Evolutionary conservation across 2,797 vertebrate species (phyloP), one percentile per base, ranked within the genome.

Genomic region (Malacoraja senta): DNA sequence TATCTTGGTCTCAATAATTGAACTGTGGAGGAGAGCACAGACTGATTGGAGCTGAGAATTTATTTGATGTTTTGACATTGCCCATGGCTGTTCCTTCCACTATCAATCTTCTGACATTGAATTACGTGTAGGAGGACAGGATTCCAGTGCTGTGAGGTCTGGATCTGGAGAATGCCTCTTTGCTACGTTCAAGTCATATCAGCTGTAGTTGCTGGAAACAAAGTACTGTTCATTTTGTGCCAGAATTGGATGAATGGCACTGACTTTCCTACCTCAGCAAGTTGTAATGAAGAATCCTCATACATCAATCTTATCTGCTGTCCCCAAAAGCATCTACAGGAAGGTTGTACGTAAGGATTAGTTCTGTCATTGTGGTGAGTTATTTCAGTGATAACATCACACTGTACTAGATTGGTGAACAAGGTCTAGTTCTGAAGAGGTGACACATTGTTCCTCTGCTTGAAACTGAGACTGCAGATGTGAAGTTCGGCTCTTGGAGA

Each of bases 401-500:
- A 53, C 35, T 53, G 71, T 13, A 53, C 71, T n/a, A 92, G 90
- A 88, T n/a, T 92, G 38, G 71, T 10, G 38, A 74, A 74, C 38
- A 91, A 53, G 24, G 53, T 24, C 71, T 91, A 38, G 1, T 74
- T 17, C 32, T 72, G 35, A 38, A 32, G 21, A 90, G 19, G 35
- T 35, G 24, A 58, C 26, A 15, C 24, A 15, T 53, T 2, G 3
- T 91, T 92, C 71, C 13, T 58, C 15, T 53, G 21, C 38, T 76
- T 1, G 26, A 91, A 91, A n/a, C 21, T 92, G 90, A 92, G 90
- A 76, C 53, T 53, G n/a, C 71, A 92, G 35, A 74, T 71, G 29
- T 53, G 71, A 38, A 92, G 58, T 76, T 92, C 53, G 26, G 15
- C 24, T n/a, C 19, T 24, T 15, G 12, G 68, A 29, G 2, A 17